Conservation (phyloP, 1,140 invertebrate genomes). For the Penaeus japonicus region DNA sequence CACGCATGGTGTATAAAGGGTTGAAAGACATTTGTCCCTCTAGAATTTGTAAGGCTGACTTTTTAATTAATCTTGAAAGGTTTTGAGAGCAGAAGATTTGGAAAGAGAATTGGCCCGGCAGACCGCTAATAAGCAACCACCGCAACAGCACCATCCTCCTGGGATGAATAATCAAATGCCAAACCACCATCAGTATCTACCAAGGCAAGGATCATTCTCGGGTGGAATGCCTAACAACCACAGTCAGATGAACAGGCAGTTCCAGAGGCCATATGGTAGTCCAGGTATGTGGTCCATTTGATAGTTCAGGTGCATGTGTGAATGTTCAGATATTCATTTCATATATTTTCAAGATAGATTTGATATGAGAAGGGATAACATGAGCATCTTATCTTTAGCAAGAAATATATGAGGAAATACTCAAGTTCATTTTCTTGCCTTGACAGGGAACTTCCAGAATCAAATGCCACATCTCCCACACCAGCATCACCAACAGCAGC, state of each 20-base stretch:
- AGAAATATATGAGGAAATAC: no score
- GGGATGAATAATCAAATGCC: background rate
- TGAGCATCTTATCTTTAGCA: no score
- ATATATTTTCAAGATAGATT: no score
- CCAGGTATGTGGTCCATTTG: background rate
- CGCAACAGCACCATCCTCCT: slow-evolving; percentile 29
- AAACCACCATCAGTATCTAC: background rate
- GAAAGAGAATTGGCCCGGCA: slow-evolving; percentile 58
- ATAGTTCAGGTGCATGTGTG: no score
- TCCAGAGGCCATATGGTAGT: slow-evolving; percentile 9
- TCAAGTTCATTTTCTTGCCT: background rate
- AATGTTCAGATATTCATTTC: no score
- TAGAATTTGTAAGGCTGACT: no score
- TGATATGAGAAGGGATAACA: no score
- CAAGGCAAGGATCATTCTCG: slow-evolving; percentile 15
- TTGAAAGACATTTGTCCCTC: no score
- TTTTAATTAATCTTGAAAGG: background rate
- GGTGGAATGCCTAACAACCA: background rate
- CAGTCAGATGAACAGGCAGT: background rate
- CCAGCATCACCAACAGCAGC: slow-evolving; percentile 60
- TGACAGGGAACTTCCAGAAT: slow-evolving; percentile 37
- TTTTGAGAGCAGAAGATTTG: slow-evolving; percentile 51
- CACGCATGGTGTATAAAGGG: no score
- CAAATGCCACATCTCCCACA: slow-evolving; percentile 59
- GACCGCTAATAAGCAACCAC: slow-evolving; percentile 48